phyloP scores from a whole-genome alignment of 2,113 vertebrate genomes.

The Pungitius pungitius region DNA sequence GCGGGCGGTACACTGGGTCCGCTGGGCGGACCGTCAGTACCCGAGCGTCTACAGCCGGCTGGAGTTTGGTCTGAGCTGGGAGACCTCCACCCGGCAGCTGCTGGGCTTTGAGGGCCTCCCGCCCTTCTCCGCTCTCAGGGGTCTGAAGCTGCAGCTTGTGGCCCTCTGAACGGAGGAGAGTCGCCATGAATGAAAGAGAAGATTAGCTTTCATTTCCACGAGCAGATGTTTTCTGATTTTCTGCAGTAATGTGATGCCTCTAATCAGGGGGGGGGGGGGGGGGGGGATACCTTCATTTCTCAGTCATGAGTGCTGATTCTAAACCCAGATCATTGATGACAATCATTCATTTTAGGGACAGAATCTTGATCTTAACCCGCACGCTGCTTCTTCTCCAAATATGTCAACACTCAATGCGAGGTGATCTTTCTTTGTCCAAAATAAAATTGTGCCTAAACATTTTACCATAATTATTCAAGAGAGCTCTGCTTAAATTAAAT shows the following conservation, averaged over 20 bases:
- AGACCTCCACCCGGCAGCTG: constrained; percentile 84
- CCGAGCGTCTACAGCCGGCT: constrained; percentile 83
- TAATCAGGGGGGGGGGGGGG: neutral
- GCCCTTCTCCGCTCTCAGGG: constrained; percentile 57
- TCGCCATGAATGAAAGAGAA: no score
- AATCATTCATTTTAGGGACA: neutral
- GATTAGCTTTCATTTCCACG: neutral
- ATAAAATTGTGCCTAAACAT: no score
- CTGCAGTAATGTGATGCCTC: neutral
- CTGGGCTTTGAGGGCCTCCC: constrained; percentile 67
- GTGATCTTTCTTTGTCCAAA: no score
- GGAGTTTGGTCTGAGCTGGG: constrained; percentile 85
- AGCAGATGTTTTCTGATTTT: neutral
- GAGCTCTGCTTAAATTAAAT: no score
- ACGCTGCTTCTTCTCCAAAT: neutral
- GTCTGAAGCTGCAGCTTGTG: constrained; percentile 42
- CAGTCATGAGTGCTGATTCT: neutral
- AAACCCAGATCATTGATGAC: neutral
- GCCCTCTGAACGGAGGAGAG: constrained; percentile 10
- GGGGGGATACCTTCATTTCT: neutral
- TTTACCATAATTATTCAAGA: no score
- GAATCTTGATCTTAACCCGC: neutral
- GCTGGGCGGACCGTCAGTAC: constrained; percentile 83
- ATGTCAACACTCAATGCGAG: no score
- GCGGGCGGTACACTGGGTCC: constrained; percentile 80